Evolutionary conservation across 1,140 invertebrate species (phyloP).

Genomic region (Nephila pilipes): DNA sequence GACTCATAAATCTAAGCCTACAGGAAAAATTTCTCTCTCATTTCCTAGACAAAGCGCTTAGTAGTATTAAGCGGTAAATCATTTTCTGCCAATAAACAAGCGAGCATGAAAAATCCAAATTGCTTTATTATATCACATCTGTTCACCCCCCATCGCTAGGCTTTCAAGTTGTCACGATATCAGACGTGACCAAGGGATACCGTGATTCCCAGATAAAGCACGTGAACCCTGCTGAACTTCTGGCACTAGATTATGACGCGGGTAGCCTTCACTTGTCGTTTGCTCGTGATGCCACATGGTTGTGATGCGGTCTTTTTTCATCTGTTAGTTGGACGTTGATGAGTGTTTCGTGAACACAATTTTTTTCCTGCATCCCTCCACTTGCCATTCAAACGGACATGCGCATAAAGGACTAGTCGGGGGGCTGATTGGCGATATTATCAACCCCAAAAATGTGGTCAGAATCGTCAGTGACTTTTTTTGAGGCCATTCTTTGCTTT

Average conservation of each 20-base stretch:
- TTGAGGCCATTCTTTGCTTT: not conserved
- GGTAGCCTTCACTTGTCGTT: slow-evolving; percentile 53
- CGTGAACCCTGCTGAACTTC: slow-evolving; percentile 35
- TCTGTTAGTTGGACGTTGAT: slow-evolving; percentile 36
- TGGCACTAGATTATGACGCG: slow-evolving; percentile 51
- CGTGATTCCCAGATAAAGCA: slow-evolving; percentile 59
- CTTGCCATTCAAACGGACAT: slow-evolving; percentile 31
- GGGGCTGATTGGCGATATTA: slow-evolving; percentile 54
- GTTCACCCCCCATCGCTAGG: not conserved
- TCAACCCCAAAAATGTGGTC: not conserved
- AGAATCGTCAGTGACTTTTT: slow-evolving; percentile 30
- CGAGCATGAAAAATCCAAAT: not conserved
- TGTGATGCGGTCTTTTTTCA: slow-evolving; percentile 56
- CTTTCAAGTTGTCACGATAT: not conserved
- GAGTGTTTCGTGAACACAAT: slow-evolving; percentile 21
- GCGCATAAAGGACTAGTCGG: not conserved
- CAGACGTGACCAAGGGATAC: slow-evolving; percentile 46
- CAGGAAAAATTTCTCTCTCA: too few relatives aligned
- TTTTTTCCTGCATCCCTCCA: not conserved
- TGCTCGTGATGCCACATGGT: slow-evolving; percentile 42
- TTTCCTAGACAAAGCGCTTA: too few relatives aligned
- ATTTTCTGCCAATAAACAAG: not conserved
- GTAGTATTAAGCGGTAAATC: not conserved
- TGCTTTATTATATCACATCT: slow-evolving; percentile 44
- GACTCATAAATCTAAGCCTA: too few relatives aligned